These are phyloP conservation scores for Tiliqua scincoides DNA, from an alignment of 2,113 vertebrate genomes.

Conservation along the genomic window DNA sequence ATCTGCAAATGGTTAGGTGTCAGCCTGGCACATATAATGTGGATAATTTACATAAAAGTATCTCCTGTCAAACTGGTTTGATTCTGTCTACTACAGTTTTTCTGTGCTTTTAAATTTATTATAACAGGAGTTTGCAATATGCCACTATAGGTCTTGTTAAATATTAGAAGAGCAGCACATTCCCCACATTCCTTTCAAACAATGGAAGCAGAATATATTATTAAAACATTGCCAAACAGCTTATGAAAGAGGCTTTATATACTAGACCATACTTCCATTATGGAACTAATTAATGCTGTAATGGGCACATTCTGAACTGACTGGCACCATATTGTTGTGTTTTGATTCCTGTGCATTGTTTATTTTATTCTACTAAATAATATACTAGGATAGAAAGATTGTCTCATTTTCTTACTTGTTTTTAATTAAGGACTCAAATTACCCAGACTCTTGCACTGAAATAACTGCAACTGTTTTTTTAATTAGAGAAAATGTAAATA, in stretches of 20 bases:
- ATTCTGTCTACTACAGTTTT: background rate
- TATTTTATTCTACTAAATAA: conserved; percentile 46
- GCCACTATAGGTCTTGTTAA: background rate
- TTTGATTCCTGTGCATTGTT: conserved; percentile 39
- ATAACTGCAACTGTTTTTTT: conserved; percentile 41
- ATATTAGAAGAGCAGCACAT: background rate
- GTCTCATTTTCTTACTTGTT: conserved; percentile 54
- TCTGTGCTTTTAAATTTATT: background rate
- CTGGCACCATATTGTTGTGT: conserved; percentile 40
- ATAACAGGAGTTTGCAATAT: too few species aligned
- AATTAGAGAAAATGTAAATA: conserved; percentile 51
- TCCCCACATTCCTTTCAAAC: background rate
- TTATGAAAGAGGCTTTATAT: conserved; percentile 4
- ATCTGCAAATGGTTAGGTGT: too few species aligned
- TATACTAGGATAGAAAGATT: conserved; percentile 21
- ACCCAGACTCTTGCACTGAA: conserved; percentile 43
- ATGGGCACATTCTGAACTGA: conserved; percentile 3
- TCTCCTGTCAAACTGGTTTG: too few species aligned
- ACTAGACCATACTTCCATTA: background rate
- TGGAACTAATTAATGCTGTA: conserved; percentile 25
- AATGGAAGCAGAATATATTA: conserved; percentile 10
- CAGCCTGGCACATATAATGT: background rate
- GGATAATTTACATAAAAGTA: background rate
- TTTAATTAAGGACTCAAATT: conserved; percentile 61
- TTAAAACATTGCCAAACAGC: background rate